These are phyloP conservation scores for Lumbricus terrestris DNA, from an alignment of 2,888 invertebrate genomes.

Conservation along the genomic window DNA sequence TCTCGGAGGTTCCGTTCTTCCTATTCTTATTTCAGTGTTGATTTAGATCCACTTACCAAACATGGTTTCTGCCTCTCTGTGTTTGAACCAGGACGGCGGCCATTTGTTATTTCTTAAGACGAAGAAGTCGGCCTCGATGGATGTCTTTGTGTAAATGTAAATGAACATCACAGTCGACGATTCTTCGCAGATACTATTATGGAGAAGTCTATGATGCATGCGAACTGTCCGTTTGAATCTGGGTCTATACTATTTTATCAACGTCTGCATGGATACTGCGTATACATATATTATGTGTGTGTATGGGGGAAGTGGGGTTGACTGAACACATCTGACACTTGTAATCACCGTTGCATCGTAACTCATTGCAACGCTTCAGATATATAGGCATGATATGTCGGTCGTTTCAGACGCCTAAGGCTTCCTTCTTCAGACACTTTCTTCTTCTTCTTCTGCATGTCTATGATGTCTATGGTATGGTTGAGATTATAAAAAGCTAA, in stretches of 20 bases:
- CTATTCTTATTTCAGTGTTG: too few relatives aligned
- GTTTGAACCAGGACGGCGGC: neutral
- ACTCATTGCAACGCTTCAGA: neutral
- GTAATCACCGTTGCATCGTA: neutral
- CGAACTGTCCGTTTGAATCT: neutral
- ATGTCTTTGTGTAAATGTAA: neutral
- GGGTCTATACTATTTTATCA: neutral
- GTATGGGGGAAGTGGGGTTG: neutral
- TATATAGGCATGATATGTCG: too few relatives aligned
- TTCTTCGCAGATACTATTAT: neutral
- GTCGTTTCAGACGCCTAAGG: neutral
- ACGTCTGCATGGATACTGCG: too few relatives aligned
- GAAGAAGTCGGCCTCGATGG: neutral
- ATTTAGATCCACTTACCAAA: too few relatives aligned
- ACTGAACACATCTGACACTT: neutral
- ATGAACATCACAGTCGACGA: neutral
- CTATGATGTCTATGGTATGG: neutral
- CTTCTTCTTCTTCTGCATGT: too few relatives aligned
- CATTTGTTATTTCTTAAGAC: neutral
- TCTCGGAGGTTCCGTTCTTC: too few relatives aligned
- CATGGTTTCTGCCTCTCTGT: too few relatives aligned
- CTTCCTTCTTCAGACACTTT: too few relatives aligned
- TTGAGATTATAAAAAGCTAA: neutral
- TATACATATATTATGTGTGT: too few relatives aligned
- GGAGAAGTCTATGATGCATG: neutral